phyloP scores from a whole-genome alignment of 2,797 vertebrate species.

The Cossypha dichroa region DNA sequence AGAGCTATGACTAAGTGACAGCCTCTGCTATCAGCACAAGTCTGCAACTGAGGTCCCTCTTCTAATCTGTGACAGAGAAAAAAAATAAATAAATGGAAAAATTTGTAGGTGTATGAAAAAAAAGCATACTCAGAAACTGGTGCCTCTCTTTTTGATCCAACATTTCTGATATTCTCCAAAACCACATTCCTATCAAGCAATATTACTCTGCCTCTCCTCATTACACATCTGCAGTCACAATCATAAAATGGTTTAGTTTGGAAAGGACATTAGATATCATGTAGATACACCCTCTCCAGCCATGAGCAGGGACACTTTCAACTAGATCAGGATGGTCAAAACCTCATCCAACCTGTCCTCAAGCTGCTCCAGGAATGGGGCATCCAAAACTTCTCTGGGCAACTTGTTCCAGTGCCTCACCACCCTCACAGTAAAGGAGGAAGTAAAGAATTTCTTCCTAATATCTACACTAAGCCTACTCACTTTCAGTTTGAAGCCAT shows the following conservation, averaged over 20 bases:
- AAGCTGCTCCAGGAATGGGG: neutral
- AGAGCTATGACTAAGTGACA: neutral
- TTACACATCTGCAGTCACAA: neutral
- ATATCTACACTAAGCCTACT: neutral
- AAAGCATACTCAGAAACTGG: neutral
- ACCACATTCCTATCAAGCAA: neutral
- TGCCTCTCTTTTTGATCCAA: neutral
- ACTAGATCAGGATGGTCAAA: neutral
- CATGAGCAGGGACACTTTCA: neutral
- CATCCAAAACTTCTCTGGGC: neutral
- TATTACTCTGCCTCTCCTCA: neutral
- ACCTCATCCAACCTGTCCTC: neutral
- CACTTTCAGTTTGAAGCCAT: too few species aligned
- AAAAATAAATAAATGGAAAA: neutral
- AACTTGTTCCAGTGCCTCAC: neutral
- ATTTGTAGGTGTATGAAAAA: neutral
- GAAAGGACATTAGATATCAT: neutral
- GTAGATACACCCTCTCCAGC: neutral
- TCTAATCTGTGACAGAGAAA: neutral
- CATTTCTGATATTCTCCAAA: neutral
- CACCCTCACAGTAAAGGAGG: neutral
- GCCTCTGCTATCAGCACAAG: neutral
- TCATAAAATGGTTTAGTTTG: neutral
- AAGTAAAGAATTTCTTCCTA: neutral
- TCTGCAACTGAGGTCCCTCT: neutral